Base-by-base conservation (phyloP, 2,113 vertebrate genomes). In the Talpa occidentalis region DNA sequence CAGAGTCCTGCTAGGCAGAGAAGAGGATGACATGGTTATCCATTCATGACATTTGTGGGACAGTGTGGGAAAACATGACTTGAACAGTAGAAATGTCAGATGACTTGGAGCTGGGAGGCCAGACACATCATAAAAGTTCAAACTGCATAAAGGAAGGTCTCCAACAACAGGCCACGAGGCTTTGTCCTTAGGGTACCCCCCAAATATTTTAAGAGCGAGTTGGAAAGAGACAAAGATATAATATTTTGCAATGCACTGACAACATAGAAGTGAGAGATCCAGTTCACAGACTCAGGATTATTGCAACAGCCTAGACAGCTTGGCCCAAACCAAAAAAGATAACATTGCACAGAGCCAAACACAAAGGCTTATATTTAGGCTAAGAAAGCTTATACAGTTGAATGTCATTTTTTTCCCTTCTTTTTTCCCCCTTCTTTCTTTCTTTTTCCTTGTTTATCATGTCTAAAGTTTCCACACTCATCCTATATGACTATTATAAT, bases 271-370 rank as follows among this genome's bases (percentile, higher is more conserved):
- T 4, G 7, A 84, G 64, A 66, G 67, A 88, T 37, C 52, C 32
- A 84, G 77, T 49, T 90, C 77, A 81, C 54, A 89, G 80, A 67
- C 47, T 90, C 66, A 77, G 52, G 88, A 77, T 72, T 30, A 59
- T 92, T 94, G 35, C 66, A 59, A 42, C 32, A 52, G 83, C 84
- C 54, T 86, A 21, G 95, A 95, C 94, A 97, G 80, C 66, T 87
- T 90, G 93, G 94, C 90, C 87, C 49, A 97, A 94, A 94, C 66
- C 70, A 40, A 67, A 49, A 72, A 89, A 26, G 72, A 54, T 93
- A 91, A 94, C 66, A 90, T 4, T 59, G 47, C 93, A 40, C 90
- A 93, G 86, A 95, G 79, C 82, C 85, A 28, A 73, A 80, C 67
- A 26, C 64, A 70, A 85, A 97, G 73, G 47, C 74, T 66, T 93